These are phyloP conservation scores for Clupea harengus DNA, from an alignment of 2,113 vertebrate genomes.

Conservation along the genomic window DNA sequence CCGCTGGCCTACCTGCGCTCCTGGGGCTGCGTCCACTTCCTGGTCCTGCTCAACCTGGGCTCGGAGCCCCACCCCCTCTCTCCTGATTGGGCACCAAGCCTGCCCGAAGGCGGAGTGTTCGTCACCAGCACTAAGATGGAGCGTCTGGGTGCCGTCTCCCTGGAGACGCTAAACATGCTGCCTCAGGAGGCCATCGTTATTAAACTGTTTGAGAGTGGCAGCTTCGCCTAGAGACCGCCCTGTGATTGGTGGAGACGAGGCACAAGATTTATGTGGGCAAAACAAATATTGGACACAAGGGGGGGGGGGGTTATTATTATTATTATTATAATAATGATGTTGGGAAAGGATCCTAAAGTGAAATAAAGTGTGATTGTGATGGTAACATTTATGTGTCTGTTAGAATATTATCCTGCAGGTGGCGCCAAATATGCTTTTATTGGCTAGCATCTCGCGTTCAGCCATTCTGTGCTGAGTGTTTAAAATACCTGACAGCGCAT, in stretches of 20 bases:
- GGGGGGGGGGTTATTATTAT: background rate
- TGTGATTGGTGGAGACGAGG: background rate
- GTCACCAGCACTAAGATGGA: constrained; percentile 63
- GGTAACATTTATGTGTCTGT: background rate
- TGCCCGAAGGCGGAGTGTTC: constrained; percentile 63
- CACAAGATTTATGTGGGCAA: background rate
- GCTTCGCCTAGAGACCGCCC: constrained; percentile 34
- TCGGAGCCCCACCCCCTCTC: constrained; percentile 50
- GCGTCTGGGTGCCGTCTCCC: constrained; percentile 54
- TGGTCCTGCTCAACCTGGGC: constrained; percentile 66
- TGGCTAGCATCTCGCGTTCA: background rate
- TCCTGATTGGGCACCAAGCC: constrained; percentile 49
- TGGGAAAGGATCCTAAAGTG: background rate
- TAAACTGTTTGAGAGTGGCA: constrained; percentile 65
- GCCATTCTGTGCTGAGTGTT: background rate
- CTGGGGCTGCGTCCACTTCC: constrained; percentile 71
- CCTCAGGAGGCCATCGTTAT: constrained; percentile 69
- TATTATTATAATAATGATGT: too few relatives aligned
- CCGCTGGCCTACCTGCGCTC: constrained; percentile 69
- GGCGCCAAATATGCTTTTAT: background rate
- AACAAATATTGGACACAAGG: background rate
- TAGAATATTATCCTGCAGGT: background rate
- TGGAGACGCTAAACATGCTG: constrained; percentile 55
- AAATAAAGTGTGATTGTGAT: background rate
- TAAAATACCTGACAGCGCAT: background rate